A percentile compares a stretch with the other conserved stretches of the same genome.
phyloP scores from a whole-genome alignment of 2,888 invertebrate genomes.

The Iphiclides podalirius region DNA sequence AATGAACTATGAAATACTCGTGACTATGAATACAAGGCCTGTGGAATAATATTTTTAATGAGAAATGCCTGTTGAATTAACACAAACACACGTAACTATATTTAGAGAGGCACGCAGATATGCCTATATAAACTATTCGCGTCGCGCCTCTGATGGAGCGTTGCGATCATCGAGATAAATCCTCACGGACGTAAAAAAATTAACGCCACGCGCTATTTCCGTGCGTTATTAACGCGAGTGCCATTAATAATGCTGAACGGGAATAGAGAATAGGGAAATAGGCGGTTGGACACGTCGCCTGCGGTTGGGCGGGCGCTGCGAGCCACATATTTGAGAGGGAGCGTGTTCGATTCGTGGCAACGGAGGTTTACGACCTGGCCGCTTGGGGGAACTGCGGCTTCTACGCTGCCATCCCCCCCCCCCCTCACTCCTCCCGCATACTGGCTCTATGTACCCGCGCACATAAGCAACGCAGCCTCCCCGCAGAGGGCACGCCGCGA shows the following conservation, averaged over 20 bases:
- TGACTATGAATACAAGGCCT: too few relatives aligned
- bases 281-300: conserved; percentile 36
- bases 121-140: too few relatives aligned
- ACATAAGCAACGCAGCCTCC: conserved; percentile 63
- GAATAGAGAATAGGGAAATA: neutral
- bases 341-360: conserved; percentile 74
- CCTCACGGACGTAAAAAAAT: too few relatives aligned
- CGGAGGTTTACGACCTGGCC: conserved; percentile 75
- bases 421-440: conserved; percentile 54
- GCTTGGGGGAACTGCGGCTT: conserved; percentile 75
- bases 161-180: too few relatives aligned
- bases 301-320: conserved; percentile 55
- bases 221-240: conserved; percentile 13
- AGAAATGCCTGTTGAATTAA: too few relatives aligned
- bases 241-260: neutral
- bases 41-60: too few relatives aligned
- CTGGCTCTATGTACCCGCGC: conserved; percentile 51
- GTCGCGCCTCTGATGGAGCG: too few relatives aligned
- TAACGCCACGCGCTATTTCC: too few relatives aligned
- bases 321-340: conserved; percentile 62
- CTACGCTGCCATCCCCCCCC: conserved; percentile 66
- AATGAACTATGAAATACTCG: too few relatives aligned
- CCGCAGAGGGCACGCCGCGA: too few relatives aligned
- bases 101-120: too few relatives aligned
- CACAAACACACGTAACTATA: too few relatives aligned